Conservation (phyloP, 2,797 vertebrate species). For the Mus caroli region DNA sequence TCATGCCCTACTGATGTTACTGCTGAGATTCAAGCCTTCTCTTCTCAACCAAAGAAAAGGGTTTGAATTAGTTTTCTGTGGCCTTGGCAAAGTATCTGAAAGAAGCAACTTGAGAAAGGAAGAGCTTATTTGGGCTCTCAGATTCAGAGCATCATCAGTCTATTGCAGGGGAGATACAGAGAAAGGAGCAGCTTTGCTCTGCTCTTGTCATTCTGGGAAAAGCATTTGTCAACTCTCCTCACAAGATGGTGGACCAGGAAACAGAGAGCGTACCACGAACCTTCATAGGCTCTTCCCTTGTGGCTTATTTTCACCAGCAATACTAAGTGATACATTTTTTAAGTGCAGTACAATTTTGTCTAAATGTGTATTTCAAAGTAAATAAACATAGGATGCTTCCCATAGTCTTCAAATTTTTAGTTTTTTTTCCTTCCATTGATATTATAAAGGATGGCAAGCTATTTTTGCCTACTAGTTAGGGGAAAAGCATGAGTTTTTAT, state of each 20-base stretch:
- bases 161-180: too few relatives aligned
- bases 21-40: not conserved
- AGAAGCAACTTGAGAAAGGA: not conserved
- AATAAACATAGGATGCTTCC: constrained; percentile 64
- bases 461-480: not conserved
- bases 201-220: not conserved
- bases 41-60: not conserved
- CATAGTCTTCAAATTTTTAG: constrained; percentile 76
- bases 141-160: too few relatives aligned
- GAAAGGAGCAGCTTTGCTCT: not conserved
- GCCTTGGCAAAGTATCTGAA: not conserved
- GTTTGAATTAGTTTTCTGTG: not conserved
- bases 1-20: not conserved
- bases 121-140: too few relatives aligned
- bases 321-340: constrained; percentile 36
- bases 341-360: constrained; percentile 58
- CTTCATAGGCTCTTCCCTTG: not conserved
- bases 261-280: not conserved
- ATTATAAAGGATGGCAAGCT: constrained; percentile 71
- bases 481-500: too few relatives aligned
- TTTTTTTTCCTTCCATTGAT: constrained; percentile 62
- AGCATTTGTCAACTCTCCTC: too few relatives aligned
- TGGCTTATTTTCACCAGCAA: not conserved
- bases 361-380: constrained; percentile 17
- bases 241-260: not conserved